Conservation (phyloP, 2,888 invertebrate species). For the Osmoderma eremita region DNA sequence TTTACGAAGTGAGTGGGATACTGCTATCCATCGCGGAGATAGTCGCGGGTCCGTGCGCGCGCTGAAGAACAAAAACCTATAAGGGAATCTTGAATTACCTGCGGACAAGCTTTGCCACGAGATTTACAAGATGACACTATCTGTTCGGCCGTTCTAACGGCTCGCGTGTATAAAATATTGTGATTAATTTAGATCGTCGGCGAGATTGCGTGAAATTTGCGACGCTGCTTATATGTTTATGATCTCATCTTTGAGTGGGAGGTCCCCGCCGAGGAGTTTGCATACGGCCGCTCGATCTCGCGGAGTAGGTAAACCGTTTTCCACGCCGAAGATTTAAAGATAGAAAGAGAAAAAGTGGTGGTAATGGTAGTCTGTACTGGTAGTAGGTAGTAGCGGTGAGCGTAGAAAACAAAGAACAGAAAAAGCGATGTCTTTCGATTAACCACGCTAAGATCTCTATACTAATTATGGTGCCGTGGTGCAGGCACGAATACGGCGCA, state of each 20-base stretch:
- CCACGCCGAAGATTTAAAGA: slow-evolving; percentile 22
- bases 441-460: slow-evolving; percentile 9
- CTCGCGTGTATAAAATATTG: slow-evolving; percentile 49
- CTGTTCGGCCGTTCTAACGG: slow-evolving; percentile 45
- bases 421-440: slow-evolving; percentile 22
- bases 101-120: slow-evolving; percentile 38
- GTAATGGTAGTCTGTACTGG: slow-evolving; percentile 16
- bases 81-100: slow-evolving; percentile 46
- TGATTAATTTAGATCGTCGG: slow-evolving; percentile 50
- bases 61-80: slow-evolving; percentile 36
- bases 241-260: slow-evolving; percentile 49
- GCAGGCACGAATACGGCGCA: neutral
- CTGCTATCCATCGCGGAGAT: slow-evolving; percentile 27
- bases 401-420: slow-evolving; percentile 14
- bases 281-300: slow-evolving; percentile 18
- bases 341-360: slow-evolving; percentile 14
- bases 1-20: slow-evolving; percentile 33
- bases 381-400: slow-evolving; percentile 9
- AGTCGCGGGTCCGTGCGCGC: slow-evolving; percentile 18
- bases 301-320: slow-evolving; percentile 18
- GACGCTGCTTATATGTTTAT: slow-evolving; percentile 47
- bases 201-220: slow-evolving; percentile 50
- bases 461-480: slow-evolving; percentile 6
- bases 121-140: slow-evolving; percentile 43
- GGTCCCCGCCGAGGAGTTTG: slow-evolving; percentile 44